These are phyloP conservation scores for Plusia festucae DNA, from an alignment of 2,888 invertebrate genomes.

Conservation along the genomic window DNA sequence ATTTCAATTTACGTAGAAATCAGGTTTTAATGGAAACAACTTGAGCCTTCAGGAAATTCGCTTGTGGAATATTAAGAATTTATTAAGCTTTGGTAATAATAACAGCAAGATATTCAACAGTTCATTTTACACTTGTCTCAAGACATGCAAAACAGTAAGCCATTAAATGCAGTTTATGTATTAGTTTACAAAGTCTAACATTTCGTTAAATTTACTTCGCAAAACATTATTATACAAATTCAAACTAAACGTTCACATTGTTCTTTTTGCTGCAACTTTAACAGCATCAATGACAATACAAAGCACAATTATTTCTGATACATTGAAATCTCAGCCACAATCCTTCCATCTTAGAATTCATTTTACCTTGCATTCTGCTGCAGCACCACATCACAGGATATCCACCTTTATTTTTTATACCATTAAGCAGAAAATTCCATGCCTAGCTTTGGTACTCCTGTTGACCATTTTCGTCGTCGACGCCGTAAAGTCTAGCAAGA, in stretches of 20 bases:
- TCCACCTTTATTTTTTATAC: conserved; percentile 32
- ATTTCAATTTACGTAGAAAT: no score
- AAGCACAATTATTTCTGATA: conserved; percentile 27
- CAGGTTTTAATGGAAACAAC: no score
- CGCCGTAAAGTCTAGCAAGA: conserved; percentile 73
- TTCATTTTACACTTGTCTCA: conserved; percentile 13
- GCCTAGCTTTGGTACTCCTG: conserved; percentile 42
- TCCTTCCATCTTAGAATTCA: conserved; percentile 16
- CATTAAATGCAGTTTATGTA: conserved; percentile 37
- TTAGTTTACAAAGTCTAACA: conserved; percentile 51
- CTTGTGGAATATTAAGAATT: no score
- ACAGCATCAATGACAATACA: conserved; percentile 60
- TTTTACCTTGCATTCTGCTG: conserved; percentile 25
- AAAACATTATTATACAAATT: conserved; percentile 51
- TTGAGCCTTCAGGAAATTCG: no score
- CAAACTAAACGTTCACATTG: conserved; percentile 49
- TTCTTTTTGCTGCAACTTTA: conserved; percentile 57
- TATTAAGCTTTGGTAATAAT: no score
- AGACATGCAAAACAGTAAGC: conserved; percentile 20
- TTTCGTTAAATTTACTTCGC: conserved; percentile 53
- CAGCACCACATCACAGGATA: conserved; percentile 29
- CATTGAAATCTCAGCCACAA: conserved; percentile 35
- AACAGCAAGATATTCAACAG: background rate
- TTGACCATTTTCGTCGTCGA: conserved; percentile 69
- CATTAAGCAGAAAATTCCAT: conserved; percentile 46